phyloP scores from a whole-genome alignment of 2,797 vertebrate genomes.

The Spinus pinus region DNA sequence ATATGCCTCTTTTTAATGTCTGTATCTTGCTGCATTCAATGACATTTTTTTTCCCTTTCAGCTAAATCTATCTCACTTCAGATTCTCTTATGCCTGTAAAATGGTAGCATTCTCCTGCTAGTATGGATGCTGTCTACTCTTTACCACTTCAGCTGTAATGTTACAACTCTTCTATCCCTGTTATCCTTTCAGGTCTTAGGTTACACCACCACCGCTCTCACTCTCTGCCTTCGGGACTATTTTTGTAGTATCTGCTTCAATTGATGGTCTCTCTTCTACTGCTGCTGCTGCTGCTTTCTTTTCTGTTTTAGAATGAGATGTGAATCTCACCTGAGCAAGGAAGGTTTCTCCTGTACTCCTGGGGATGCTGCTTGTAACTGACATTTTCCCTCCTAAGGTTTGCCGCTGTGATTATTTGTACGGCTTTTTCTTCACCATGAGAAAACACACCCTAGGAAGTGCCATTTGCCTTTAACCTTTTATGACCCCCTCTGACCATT shows the following conservation, averaged over 20 bases:
- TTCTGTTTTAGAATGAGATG: not conserved
- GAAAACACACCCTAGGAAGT: not conserved
- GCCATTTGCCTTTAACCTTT: not conserved
- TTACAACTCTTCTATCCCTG: not conserved
- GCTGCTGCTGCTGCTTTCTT: not conserved
- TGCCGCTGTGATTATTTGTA: not conserved
- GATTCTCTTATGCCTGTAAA: not conserved
- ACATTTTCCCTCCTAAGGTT: not conserved
- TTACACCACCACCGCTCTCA: not conserved
- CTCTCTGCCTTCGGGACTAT: not conserved
- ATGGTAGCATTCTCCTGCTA: not conserved
- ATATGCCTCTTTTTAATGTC: not conserved
- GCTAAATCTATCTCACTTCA: not conserved
- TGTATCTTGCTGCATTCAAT: not conserved
- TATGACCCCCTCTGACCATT: not conserved
- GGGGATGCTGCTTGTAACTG: not conserved
- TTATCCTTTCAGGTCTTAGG: not conserved
- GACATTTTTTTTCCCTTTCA: not conserved
- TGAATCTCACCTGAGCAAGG: not conserved
- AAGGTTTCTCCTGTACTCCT: not conserved
- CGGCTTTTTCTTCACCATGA: not conserved
- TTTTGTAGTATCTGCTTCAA: not conserved
- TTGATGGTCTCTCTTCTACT: not conserved
- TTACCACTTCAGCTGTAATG: not conserved
- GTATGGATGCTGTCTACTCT: not conserved